Conservation (phyloP, 2,888 invertebrate genomes). For the Noctua janthe region DNA sequence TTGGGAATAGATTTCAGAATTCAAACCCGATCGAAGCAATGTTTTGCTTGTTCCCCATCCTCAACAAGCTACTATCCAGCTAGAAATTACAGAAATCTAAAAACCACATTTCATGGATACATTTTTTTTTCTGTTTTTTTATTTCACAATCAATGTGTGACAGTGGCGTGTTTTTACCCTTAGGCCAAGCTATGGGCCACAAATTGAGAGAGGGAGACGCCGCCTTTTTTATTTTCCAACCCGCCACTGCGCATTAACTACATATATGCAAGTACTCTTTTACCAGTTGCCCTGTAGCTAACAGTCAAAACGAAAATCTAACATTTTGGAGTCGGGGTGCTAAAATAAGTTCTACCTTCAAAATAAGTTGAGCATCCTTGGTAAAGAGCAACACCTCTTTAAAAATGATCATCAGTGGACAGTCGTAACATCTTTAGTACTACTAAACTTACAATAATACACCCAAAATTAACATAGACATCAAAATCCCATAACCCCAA, state of each 20-base stretch:
- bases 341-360: not conserved
- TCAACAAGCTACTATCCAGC: not conserved
- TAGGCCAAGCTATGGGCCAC: no score
- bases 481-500: conserved; percentile 7
- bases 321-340: not conserved
- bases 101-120: not conserved
- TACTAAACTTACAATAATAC: not conserved
- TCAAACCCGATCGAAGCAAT: not conserved
- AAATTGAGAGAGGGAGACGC: no score
- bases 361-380: not conserved
- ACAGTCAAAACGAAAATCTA: not conserved
- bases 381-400: not conserved
- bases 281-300: not conserved
- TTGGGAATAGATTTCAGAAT: not conserved
- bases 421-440: not conserved
- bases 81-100: not conserved
- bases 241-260: no score
- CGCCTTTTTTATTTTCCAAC: not conserved
- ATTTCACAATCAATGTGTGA: no score
- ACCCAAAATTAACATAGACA: not conserved
- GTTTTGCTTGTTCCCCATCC: not conserved
- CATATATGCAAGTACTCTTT: not conserved
- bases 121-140: no score
- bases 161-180: no score
- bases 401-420: not conserved